Conservation (phyloP, 2,113 vertebrate species). For the Albula goreensis region DNA sequence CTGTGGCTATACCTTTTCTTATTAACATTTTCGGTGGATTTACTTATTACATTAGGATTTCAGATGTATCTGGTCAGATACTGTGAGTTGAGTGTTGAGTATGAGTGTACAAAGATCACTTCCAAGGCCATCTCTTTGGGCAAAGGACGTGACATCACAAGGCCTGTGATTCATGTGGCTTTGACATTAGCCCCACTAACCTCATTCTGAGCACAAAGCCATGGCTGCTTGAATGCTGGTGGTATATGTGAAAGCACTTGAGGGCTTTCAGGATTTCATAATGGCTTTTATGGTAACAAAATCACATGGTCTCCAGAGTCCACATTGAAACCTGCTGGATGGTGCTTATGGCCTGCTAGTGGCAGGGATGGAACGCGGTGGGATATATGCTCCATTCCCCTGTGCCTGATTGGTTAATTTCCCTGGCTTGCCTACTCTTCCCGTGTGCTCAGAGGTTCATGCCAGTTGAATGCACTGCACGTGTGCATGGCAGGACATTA, state of each 20-base stretch:
- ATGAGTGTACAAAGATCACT: background rate
- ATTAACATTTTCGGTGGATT: background rate
- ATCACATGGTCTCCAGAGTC: background rate
- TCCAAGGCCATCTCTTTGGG: background rate
- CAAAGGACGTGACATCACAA: background rate
- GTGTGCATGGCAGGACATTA: constrained; percentile 4
- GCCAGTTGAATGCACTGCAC: background rate
- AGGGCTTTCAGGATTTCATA: background rate
- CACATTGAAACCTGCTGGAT: background rate
- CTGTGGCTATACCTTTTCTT: background rate
- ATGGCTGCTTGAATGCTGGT: background rate
- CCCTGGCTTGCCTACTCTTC: background rate
- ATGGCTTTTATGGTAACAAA: background rate
- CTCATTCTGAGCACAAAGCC: background rate
- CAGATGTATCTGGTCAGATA: background rate
- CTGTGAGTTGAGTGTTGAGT: background rate
- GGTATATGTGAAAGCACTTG: background rate
- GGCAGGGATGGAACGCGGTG: background rate
- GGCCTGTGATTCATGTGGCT: background rate
- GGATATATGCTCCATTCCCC: background rate
- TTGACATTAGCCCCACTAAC: background rate
- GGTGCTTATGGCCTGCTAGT: background rate
- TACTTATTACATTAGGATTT: background rate
- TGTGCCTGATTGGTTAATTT: background rate
- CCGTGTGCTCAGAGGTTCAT: background rate